Evolutionary conservation across 2,888 invertebrate genomes (phyloP), one percentile per base, ranked within the genome.

Genomic region (Metacarcinus magister): DNA sequence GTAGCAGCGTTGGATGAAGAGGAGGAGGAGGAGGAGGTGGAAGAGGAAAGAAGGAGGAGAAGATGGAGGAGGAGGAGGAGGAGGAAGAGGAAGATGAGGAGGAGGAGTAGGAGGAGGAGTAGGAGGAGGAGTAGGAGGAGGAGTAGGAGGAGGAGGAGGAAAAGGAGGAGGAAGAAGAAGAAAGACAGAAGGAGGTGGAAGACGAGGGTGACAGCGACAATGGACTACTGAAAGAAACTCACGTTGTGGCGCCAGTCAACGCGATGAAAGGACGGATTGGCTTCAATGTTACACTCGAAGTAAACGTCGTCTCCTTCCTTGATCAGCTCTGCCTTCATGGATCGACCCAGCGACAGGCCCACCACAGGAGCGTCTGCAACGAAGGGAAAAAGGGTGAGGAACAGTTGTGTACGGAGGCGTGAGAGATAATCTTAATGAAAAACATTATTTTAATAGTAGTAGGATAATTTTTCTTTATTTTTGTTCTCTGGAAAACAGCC

Each of bases 161-260:
- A 10, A 44, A 67, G 39, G 28, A 48, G 28, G 44, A 19, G 28
- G 7, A 7, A 44, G 46, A 44, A 0, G 48, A 13, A 44, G 28
- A 32, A 10, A 7, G 19, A 39, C 39, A 54, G 54, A 13, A 54
- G 4, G 32, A 32, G 28, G 16, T 32, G 13, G 32, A 32, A 32
- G 7, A 82, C 23, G 8, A 82, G 32, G 32, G 32, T 32, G 32
- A 28, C 82, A 23, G 32, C 2, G 32, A 19, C 54, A n/a, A 54
- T 4, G 4, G n/a, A 92, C 32, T 23, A 7, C 2, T 48, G 32
- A 19, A 39, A n/a, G 44, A 8, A 13, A 95, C 96, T 94, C 90
- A 96, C 96, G 44, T 96, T 96, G 60, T 96, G 96, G 32, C 75
- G 93, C 96, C 96, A 96, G 94, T 93, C 94, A 39, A 96, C 96